Percentiles rank a stretch among this genome's conserved stretches.
These are phyloP conservation scores for Conger conger DNA, from an alignment of 2,113 vertebrate genomes.

Conservation along the genomic window DNA sequence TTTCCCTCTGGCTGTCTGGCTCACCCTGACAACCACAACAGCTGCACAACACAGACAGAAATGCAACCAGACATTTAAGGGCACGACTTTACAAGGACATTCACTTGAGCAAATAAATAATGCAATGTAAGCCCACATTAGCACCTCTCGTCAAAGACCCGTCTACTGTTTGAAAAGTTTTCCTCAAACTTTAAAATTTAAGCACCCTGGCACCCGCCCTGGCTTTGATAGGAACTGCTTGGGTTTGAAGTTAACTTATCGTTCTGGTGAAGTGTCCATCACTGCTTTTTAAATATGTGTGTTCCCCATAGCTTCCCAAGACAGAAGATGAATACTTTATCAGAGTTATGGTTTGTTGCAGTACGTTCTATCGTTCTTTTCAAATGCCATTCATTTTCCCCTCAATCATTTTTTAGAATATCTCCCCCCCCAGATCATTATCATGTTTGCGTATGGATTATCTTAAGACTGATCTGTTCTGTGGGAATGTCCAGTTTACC, in stretches of 20 bases:
- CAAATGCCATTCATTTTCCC: not conserved
- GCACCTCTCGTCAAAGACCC: not conserved
- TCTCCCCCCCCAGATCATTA: not conserved
- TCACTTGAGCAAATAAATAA: not conserved
- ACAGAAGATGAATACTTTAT: not conserved
- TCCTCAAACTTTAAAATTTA: not conserved
- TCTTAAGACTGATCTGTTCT: no score
- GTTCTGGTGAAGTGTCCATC: not conserved
- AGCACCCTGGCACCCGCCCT: not conserved
- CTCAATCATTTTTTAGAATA: not conserved
- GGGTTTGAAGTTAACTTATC: not conserved
- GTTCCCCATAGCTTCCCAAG: not conserved
- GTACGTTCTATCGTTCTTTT: not conserved
- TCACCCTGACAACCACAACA: not conserved
- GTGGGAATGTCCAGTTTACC: no score
- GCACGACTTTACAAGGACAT: not conserved
- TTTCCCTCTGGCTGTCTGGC: not conserved
- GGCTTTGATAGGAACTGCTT: not conserved
- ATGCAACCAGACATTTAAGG: not conserved
- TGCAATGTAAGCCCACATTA: not conserved
- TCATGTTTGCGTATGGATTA: not conserved
- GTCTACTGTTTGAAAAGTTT: not conserved
- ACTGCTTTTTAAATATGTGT: not conserved
- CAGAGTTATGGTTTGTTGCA: not conserved
- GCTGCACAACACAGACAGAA: not conserved